These are phyloP conservation scores for Ancistrus triradiatus DNA, from an alignment of 2,113 vertebrate species.

Conservation along the genomic window DNA sequence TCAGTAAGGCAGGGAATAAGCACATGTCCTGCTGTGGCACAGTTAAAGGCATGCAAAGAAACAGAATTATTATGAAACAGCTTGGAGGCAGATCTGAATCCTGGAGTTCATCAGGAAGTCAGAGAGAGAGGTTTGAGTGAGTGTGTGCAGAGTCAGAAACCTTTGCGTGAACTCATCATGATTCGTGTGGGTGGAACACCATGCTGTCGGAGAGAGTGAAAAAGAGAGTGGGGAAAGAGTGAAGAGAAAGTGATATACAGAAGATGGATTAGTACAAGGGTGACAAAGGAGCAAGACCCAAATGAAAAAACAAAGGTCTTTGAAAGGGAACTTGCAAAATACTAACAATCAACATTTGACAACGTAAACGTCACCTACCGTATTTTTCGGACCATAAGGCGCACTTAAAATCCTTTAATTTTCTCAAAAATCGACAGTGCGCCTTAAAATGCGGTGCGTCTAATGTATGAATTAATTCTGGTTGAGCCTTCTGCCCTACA, in stretches of 20 bases:
- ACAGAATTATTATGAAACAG: constrained; percentile 15
- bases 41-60: constrained; percentile 28
- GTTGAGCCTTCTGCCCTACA: no score
- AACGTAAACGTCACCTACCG: no score
- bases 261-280: constrained; percentile 17
- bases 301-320: constrained; percentile 1
- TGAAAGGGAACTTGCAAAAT: no score
- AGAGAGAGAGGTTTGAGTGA: constrained; percentile 21
- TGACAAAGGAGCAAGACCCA: background rate
- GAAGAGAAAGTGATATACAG: constrained; percentile 26
- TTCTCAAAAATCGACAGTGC: no score
- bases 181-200: constrained; percentile 52
- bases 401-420: no score
- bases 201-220: constrained; percentile 37
- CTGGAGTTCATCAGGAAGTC: constrained; percentile 42
- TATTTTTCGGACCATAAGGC: no score
- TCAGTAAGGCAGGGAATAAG: constrained; percentile 41
- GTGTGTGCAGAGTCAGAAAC: constrained; percentile 30
- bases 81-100: constrained; percentile 10
- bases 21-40: constrained; percentile 9
- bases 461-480: no score
- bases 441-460: no score
- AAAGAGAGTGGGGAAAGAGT: constrained; percentile 24
- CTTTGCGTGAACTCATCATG: constrained; percentile 36
- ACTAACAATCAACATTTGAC: no score